Evolutionary conservation across 2,113 vertebrate genomes (phyloP), one percentile per base, ranked within the genome.

Genomic region (Amphiprion ocellaris): DNA sequence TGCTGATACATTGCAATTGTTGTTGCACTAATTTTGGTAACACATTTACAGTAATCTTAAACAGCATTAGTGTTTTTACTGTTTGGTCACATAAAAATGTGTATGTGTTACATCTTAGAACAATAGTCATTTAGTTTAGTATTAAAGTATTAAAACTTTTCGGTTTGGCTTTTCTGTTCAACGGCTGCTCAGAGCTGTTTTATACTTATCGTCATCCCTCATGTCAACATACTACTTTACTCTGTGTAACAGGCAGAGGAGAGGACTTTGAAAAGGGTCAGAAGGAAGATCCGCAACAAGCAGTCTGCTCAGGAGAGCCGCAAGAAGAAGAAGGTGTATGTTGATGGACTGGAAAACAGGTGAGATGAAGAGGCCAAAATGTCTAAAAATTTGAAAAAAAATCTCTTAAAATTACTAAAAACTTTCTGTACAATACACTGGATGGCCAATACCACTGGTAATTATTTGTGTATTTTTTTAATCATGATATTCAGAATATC

Each of bases 231-330:
- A 7, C 54, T 44, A 4, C 44, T 69, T 6, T 23, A 63, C 17
- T 86, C 37, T 74, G 52, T 76, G 4, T 67, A 62, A 52, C 83
- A 99, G 98, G 84, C 94, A 1, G 96, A 98, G 73, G 97, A 99
- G 70, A 92, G 94, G 73, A 91, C 94, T 53, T 86, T 97, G 87
- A 98, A 97, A 86, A 94, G 95, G 30, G 93, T 97, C 30, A 92
- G 96, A 70, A 95, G 95, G 81, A 99, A 97, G 93, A 97, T 97
- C 88, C 92, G 96, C 46, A 99, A 97, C 89, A 98, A 97, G 89
- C 96, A 95, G 74, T 97, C 96, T 2, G 97, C 97, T 83, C 97
- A 96, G 85, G 95, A 97, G 74, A 97, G 96, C 77, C 95, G 95
- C 44, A 95, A 94, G 78, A 96, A 96, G 91, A 97, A 96, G 91